A percentile compares a stretch with the other conserved stretches of the same genome.
These are phyloP conservation scores for Nesoenas mayeri DNA, from an alignment of 2,113 vertebrate genomes.

Conservation along the genomic window DNA sequence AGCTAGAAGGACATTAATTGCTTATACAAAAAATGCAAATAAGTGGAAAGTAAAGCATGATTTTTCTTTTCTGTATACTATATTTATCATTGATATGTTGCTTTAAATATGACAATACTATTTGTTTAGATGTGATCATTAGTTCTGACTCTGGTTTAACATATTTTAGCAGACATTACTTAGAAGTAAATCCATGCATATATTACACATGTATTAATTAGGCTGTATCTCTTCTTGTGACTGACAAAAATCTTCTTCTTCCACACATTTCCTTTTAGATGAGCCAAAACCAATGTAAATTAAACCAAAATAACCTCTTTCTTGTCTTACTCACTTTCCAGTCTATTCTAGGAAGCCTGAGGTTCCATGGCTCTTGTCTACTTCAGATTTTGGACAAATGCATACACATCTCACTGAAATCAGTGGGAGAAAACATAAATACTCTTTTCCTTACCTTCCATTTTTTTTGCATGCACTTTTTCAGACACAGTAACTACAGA, in stretches of 20 bases:
- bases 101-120: neutral
- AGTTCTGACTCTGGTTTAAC: neutral
- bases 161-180: neutral
- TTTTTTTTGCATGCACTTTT: neutral
- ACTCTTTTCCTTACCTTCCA: neutral
- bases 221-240: neutral
- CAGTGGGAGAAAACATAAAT: neutral
- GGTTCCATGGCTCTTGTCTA: neutral
- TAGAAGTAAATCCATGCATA: neutral
- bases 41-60: conserved; percentile 17
- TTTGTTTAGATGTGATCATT: neutral
- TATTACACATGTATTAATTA: neutral
- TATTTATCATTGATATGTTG: neutral
- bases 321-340: neutral
- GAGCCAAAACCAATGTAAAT: neutral
- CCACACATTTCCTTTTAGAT: neutral
- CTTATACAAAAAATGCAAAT: conserved; percentile 22
- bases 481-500: neutral
- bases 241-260: neutral
- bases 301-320: neutral
- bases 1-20: neutral
- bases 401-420: neutral
- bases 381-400: neutral
- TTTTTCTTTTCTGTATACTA: neutral
- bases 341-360: neutral